Evolutionary conservation across 2,888 invertebrate species (phyloP), one percentile per base, ranked within the genome.

Genomic region (Hydriomena furcata): DNA sequence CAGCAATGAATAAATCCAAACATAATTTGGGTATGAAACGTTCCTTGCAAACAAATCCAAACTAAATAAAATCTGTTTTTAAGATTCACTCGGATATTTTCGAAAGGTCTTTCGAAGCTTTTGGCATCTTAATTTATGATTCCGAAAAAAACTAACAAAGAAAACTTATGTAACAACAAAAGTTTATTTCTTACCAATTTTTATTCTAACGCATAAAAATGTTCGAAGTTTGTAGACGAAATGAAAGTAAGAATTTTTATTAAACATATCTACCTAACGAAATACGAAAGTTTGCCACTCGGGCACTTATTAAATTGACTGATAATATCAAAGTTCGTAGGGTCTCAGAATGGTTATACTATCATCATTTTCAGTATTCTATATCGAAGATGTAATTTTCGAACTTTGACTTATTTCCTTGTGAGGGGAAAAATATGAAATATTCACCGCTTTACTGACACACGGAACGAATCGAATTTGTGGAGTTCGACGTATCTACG

Each of bases 391-490:
- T 75, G 74, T 73, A 69, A 71, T 75, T 67, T 68, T 49, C 49
- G 69, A 76, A 78, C 69, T 80, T 77, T 69, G 67, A 71, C 68
- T 68, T 72, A 71, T 76, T 77, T 76, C 66, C 63, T 70, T 65
- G 62, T 55, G 61, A 56, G 54, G 57, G 65, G 63, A 60, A 68
- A n/a, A 70, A 64, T 62, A 73, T 80, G 69, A 75, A 76, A 76
- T 76, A 84, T 80, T 80, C 73, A 75, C 68, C 48, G 66, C 55
- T 60, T 56, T 52, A 66, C 68, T 78, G 80, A 80, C 79, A 82
- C 73, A 71, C 76, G 72, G 73, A 59, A 72, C 66, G 77, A 81
- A 83, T 82, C 69, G 73, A 79, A 78, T 79, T 80, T 76, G 67
- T 41, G 27, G 46, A 48, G 63, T 65, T 49, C 49, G 52, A 60